These are phyloP conservation scores for Cyanoderma ruficeps DNA, from an alignment of 2,113 vertebrate species.

Conservation along the genomic window DNA sequence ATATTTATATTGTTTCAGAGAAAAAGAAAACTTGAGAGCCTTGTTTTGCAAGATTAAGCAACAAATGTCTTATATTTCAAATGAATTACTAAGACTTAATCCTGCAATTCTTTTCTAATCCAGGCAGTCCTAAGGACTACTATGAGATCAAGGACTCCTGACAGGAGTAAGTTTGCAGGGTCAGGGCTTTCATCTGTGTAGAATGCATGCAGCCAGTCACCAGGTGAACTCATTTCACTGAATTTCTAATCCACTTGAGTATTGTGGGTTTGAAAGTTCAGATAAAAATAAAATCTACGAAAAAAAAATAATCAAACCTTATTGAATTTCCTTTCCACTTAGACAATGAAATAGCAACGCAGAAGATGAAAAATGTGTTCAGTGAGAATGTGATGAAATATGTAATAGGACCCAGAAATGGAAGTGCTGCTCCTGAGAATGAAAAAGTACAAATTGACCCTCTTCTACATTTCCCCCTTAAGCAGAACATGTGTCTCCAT, in stretches of 20 bases:
- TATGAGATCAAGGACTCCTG: conserved; percentile 38
- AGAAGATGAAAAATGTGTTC: not conserved
- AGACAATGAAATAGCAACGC: not conserved
- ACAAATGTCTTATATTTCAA: conserved; percentile 63
- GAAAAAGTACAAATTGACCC: not conserved
- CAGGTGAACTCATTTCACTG: conserved; percentile 1
- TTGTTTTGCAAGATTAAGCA: conserved; percentile 56
- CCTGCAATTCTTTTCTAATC: conserved; percentile 48
- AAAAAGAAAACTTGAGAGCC: conserved; percentile 37
- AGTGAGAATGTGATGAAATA: not conserved
- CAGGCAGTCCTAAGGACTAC: not conserved
- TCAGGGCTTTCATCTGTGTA: conserved; percentile 20
- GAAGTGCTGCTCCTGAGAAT: not conserved
- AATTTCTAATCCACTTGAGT: conserved; percentile 1
- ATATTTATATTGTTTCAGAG: conserved; percentile 44
- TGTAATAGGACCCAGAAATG: not conserved
- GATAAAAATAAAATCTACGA: not conserved
- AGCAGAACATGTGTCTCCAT: not conserved
- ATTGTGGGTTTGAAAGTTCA: not conserved
- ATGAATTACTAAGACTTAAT: conserved; percentile 48
- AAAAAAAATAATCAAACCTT: not conserved
- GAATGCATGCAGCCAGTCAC: not conserved
- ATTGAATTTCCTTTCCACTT: conserved; percentile 31
- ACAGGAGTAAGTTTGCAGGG: not conserved
- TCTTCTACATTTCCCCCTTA: not conserved